Conservation (phyloP, 2,888 invertebrate genomes). For the Machimus atricapillus region DNA sequence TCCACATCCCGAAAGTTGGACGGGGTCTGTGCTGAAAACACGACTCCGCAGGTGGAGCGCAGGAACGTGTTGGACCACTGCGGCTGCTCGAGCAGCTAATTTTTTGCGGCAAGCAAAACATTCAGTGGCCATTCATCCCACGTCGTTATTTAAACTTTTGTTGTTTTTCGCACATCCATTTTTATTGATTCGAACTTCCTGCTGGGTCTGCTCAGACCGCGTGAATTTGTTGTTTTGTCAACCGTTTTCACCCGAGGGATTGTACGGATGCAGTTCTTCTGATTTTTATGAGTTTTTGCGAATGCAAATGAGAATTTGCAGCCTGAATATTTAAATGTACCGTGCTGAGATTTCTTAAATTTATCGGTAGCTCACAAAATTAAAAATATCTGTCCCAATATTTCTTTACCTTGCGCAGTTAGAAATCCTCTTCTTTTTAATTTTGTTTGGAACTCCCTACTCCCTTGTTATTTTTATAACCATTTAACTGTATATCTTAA, state of each 20-base stretch:
- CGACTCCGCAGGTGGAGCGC: background rate
- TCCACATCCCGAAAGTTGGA: background rate
- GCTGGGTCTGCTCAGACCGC: conserved; percentile 8
- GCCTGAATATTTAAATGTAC: background rate
- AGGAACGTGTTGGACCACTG: conserved; percentile 26
- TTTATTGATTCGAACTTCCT: conserved; percentile 10
- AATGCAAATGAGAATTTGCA: background rate
- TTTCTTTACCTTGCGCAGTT: background rate
- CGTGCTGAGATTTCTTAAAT: background rate
- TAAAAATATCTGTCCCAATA: background rate
- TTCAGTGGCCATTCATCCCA: conserved; percentile 7
- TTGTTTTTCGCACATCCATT: background rate
- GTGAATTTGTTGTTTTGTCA: conserved; percentile 29
- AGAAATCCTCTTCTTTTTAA: background rate
- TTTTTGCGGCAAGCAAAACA: background rate
- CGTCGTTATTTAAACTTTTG: background rate
- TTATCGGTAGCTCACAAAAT: conserved; percentile 13
- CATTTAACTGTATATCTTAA: too few species aligned
- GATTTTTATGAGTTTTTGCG: background rate
- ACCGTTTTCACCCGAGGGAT: conserved; percentile 4
- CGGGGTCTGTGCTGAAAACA: background rate
- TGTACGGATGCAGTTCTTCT: background rate
- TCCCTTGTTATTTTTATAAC: too few species aligned
- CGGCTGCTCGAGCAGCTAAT: background rate
- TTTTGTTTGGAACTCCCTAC: background rate